phyloP scores from a whole-genome alignment of 2,113 vertebrate species.

The Romanogobio albipinnatus region DNA sequence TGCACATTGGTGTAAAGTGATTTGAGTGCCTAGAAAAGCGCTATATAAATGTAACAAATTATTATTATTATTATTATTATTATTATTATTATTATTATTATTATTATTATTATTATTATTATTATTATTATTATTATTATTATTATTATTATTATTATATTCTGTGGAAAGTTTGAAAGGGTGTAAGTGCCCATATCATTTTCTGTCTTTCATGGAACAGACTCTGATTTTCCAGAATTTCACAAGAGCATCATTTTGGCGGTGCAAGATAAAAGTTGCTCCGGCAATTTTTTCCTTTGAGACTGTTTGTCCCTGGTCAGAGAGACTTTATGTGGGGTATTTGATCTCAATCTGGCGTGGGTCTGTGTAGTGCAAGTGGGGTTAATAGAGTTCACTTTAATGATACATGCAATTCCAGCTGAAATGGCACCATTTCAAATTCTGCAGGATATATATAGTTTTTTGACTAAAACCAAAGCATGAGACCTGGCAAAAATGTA shows the following conservation, averaged over 20 bases:
- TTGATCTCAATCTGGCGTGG: conserved; percentile 26
- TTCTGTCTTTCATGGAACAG: neutral
- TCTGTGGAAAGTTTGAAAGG: too few species aligned
- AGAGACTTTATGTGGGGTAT: neutral
- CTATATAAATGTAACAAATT: too few species aligned
- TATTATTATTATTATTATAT: too few species aligned
- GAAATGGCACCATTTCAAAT: conserved; percentile 25
- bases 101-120: too few species aligned
- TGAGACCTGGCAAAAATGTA: neutral
- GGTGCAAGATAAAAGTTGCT: neutral
- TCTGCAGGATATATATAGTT: conserved; percentile 2
- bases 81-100: too few species aligned
- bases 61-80: too few species aligned
- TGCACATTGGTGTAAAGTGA: too few species aligned
- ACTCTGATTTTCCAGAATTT: neutral
- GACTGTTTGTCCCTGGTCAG: too few species aligned
- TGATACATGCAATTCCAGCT: conserved; percentile 26
- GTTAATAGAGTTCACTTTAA: conserved; percentile 44
- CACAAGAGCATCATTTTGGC: neutral
- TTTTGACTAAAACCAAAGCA: conserved; percentile 7
- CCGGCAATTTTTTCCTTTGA: neutral
- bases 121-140: too few species aligned
- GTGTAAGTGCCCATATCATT: too few species aligned
- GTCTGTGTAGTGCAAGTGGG: neutral
- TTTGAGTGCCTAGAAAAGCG: too few species aligned